These are phyloP conservation scores for Mechanitis mazaeus DNA, from an alignment of 2,888 invertebrate genomes.

Conservation along the genomic window DNA sequence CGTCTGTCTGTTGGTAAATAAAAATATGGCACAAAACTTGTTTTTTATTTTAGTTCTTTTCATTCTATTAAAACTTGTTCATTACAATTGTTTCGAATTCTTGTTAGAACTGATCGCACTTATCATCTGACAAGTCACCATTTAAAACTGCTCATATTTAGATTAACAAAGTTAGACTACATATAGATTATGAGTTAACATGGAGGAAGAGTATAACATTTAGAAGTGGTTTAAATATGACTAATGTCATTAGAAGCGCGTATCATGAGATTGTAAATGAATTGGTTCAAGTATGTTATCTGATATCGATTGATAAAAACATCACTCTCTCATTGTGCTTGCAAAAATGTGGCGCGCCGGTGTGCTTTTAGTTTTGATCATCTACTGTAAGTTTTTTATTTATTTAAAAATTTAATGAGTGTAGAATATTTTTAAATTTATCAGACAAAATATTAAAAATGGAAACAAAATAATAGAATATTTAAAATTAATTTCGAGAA, in stretches of 20 bases:
- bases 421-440: no score
- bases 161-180: no score
- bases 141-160: no score
- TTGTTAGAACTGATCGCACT: no score
- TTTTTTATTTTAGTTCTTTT: constrained; percentile 25
- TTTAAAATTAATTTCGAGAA: no score
- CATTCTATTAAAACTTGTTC: neutral
- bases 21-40: constrained; percentile 58
- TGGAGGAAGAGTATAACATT: no score
- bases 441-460: no score
- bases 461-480: no score
- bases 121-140: no score
- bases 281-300: constrained; percentile 4
- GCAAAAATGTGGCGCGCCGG: neutral
- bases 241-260: constrained; percentile 10
- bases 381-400: constrained; percentile 1
- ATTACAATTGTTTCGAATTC: neutral
- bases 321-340: neutral
- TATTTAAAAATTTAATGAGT: neutral
- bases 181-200: no score
- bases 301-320: constrained; percentile 1
- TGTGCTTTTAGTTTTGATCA: neutral
- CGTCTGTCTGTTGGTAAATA: constrained; percentile 42
- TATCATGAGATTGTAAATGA: constrained; percentile 14
- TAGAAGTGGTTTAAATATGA: constrained; percentile 7